phyloP scores from a whole-genome alignment of 2,797 vertebrate species.

The Epinephelus malabaricus region DNA sequence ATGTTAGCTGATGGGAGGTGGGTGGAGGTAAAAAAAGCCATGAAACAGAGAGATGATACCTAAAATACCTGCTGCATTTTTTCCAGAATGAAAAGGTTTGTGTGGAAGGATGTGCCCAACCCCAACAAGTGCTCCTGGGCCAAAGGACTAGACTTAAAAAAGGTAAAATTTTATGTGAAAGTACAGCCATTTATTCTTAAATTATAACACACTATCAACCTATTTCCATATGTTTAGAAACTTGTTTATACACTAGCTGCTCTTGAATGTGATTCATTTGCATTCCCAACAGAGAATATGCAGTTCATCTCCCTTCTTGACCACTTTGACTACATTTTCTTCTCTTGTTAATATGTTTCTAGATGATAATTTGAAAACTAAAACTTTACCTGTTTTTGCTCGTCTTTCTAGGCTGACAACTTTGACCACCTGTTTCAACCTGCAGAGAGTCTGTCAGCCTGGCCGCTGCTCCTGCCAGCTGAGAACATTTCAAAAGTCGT shows the following conservation, averaged over 20 bases:
- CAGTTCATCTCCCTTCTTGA: not conserved
- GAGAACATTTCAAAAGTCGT: conserved; percentile 91
- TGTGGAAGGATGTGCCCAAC: conserved; percentile 97
- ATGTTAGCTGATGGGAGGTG: conserved; percentile 13
- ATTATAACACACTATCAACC: not conserved
- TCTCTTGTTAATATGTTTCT: not conserved
- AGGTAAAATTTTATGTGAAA: conserved; percentile 81
- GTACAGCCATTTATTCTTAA: not conserved
- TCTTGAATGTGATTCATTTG: not conserved
- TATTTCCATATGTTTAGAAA: not conserved
- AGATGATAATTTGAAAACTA: not conserved
- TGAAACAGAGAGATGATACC: not conserved
- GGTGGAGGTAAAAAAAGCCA: not conserved
- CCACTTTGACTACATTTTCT: not conserved
- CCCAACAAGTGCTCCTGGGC: conserved; percentile 98
- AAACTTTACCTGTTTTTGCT: not conserved
- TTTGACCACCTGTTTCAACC: conserved; percentile 90
- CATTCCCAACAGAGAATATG: no score
- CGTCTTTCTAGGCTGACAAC: conserved; percentile 87
- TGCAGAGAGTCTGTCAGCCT: conserved; percentile 82
- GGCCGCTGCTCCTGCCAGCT: conserved; percentile 89
- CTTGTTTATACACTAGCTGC: not conserved
- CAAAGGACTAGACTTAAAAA: conserved; percentile 92
- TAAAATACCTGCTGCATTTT: conserved; percentile 46
- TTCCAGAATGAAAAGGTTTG: conserved; percentile 92